Evolutionary conservation across 2,888 invertebrate species (phyloP).

Genomic region (Standfussiana lucernea): DNA sequence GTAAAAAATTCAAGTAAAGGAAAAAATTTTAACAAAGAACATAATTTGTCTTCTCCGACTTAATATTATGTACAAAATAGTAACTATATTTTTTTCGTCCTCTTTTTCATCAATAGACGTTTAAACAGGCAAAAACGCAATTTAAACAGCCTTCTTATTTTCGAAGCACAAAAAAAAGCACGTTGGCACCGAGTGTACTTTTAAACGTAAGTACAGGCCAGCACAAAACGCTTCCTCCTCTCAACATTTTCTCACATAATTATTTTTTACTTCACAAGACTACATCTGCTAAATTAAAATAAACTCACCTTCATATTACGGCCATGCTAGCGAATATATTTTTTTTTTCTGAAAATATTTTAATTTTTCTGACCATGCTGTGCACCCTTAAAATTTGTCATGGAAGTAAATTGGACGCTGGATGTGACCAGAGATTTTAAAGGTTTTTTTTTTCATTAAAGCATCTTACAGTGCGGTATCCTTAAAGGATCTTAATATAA

Average conservation of each 20-base stretch:
- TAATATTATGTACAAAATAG: neutral
- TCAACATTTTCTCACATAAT: conserved; percentile 64
- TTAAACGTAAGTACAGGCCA: conserved; percentile 39
- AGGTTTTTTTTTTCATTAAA: neutral
- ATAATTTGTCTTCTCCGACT: no score
- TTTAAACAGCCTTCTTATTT: conserved; percentile 5
- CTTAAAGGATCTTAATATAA: neutral
- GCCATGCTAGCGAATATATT: conserved; percentile 22
- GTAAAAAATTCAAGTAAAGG: neutral
- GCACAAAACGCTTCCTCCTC: conserved; percentile 52
- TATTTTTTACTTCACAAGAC: conserved; percentile 62
- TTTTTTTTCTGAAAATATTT: conserved; percentile 45
- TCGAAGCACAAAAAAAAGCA: conserved; percentile 31
- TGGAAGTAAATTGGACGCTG: conserved; percentile 33
- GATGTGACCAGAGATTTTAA: conserved; percentile 35
- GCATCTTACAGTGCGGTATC: neutral
- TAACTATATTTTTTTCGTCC: neutral
- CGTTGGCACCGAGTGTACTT: conserved; percentile 42
- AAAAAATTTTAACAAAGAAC: no score
- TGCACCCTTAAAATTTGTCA: conserved; percentile 68
- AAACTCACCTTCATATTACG: conserved; percentile 55
- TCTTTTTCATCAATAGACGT: neutral
- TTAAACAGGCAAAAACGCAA: neutral
- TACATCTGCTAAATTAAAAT: conserved; percentile 62
- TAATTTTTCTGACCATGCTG: conserved; percentile 70